Percentiles rank a stretch among this genome's conserved stretches.
phyloP scores from a whole-genome alignment of 2,888 invertebrate genomes.

The Rambutsinella grinnellia region DNA sequence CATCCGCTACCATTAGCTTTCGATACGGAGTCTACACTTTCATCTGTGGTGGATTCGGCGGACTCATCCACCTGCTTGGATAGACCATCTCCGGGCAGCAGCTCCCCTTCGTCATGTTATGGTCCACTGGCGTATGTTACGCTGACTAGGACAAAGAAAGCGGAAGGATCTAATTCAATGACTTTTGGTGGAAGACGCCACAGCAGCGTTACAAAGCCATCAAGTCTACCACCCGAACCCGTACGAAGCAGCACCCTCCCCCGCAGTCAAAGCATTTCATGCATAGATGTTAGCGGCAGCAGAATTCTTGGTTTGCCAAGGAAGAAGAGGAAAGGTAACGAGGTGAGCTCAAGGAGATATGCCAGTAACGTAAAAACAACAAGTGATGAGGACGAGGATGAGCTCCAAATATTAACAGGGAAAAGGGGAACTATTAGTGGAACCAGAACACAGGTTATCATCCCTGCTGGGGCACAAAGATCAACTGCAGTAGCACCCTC shows the following conservation, averaged over 20 bases:
- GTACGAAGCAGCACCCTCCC: conserved; percentile 9
- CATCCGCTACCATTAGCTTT: neutral
- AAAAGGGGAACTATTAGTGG: neutral
- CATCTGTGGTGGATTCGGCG: neutral
- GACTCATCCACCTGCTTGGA: neutral
- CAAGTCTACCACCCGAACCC: neutral
- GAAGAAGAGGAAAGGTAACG: conserved; percentile 16
- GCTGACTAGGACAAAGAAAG: neutral
- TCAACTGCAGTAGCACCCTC: conserved; percentile 40
- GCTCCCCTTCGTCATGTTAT: neutral
- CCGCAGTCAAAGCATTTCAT: conserved; percentile 44
- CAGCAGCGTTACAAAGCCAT: neutral
- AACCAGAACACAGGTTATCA: neutral
- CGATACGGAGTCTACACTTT: neutral
- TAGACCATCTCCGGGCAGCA: neutral
- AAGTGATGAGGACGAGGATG: conserved; percentile 7
- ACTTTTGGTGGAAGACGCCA: neutral
- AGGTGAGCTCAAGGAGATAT: neutral
- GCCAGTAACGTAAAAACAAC: neutral
- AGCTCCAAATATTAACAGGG: neutral
- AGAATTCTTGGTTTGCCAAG: neutral
- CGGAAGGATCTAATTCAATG: neutral
- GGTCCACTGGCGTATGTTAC: conserved; percentile 44
- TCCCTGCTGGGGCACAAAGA: neutral
- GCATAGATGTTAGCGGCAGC: neutral